Evolutionary conservation across 2,797 vertebrate genomes (phyloP).

Genomic region (Sebastes trivittatus): DNA sequence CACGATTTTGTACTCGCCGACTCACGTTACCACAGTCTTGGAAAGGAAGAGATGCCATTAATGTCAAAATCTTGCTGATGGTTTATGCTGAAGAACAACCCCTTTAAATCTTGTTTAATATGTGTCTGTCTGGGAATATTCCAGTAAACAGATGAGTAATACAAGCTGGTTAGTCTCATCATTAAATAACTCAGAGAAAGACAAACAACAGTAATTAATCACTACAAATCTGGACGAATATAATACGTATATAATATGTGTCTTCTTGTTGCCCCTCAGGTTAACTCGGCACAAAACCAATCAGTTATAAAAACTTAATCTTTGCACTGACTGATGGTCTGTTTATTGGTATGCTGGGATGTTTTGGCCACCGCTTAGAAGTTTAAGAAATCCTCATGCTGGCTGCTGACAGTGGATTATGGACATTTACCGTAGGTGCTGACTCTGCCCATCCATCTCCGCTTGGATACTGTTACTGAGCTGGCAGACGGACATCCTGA

Average conservation of each 20-base stretch:
- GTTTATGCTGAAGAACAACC: not conserved
- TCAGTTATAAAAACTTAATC: not conserved
- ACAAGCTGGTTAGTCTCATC: not conserved
- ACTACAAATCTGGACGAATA: not conserved
- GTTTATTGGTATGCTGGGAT: not conserved
- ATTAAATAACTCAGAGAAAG: too few species aligned
- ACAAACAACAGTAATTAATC: too few species aligned
- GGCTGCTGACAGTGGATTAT: slow-evolving; percentile 62
- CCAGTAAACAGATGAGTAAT: not conserved
- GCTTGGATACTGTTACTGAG: slow-evolving; percentile 84
- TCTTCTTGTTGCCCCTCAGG: not conserved
- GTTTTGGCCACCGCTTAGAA: not conserved
- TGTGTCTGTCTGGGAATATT: not conserved
- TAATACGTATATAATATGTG: not conserved
- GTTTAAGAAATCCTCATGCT: slow-evolving; percentile 13
- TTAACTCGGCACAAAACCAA: not conserved
- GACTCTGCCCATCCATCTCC: slow-evolving; percentile 83
- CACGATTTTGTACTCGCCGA: too few species aligned
- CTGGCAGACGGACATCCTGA: slow-evolving; percentile 79
- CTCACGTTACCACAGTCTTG: too few species aligned
- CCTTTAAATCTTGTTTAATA: not conserved
- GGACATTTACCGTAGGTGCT: slow-evolving; percentile 73
- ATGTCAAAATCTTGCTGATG: not conserved
- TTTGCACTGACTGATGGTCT: not conserved
- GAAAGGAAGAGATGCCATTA: rapidly evolving